Conservation (phyloP, 2,797 vertebrate genomes). For the Lithobates sylvaticus region DNA sequence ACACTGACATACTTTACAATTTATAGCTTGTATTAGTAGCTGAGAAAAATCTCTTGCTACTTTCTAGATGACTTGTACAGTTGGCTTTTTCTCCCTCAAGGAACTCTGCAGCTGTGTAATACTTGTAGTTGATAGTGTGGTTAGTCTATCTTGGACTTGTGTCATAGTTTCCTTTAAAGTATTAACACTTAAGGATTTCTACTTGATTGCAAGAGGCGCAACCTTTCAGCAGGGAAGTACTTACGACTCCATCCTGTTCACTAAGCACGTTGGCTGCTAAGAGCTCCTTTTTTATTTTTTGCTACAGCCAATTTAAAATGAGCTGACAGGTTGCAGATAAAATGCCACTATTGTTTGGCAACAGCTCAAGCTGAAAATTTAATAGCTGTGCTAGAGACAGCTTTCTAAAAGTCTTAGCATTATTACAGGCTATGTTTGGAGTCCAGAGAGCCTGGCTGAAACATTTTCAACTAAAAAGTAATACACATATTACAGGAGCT, state of each 20-base stretch:
- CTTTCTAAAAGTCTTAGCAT: slow-evolving; percentile 69
- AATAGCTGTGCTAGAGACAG: slow-evolving; percentile 61
- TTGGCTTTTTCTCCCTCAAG: slow-evolving; percentile 21
- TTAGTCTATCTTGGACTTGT: slow-evolving; percentile 61
- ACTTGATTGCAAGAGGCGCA: slow-evolving; percentile 65
- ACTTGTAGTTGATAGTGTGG: slow-evolving; percentile 59
- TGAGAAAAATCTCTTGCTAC: slow-evolving; percentile 51
- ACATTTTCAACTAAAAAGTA: slow-evolving; percentile 51
- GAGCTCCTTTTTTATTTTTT: slow-evolving; percentile 66
- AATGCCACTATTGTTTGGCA: slow-evolving; percentile 69
- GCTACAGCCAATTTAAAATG: slow-evolving; percentile 67
- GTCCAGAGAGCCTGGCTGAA: slow-evolving; percentile 60
- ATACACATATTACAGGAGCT: slow-evolving; percentile 56
- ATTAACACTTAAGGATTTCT: slow-evolving; percentile 61
- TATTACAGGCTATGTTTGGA: slow-evolving; percentile 58
- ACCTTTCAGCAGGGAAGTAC: slow-evolving; percentile 60
- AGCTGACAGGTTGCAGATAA: slow-evolving; percentile 71
- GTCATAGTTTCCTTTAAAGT: slow-evolving; percentile 65
- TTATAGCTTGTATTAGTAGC: slow-evolving; percentile 60
- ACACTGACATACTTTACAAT: slow-evolving; percentile 1
- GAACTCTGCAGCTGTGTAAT: slow-evolving; percentile 60
- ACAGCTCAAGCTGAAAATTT: slow-evolving; percentile 64
- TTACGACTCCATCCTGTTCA: slow-evolving; percentile 67
- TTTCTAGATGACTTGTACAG: background rate
- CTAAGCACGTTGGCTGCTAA: slow-evolving; percentile 65